Conservation (phyloP, 2,797 vertebrate species). For the Numenius phaeopus region DNA sequence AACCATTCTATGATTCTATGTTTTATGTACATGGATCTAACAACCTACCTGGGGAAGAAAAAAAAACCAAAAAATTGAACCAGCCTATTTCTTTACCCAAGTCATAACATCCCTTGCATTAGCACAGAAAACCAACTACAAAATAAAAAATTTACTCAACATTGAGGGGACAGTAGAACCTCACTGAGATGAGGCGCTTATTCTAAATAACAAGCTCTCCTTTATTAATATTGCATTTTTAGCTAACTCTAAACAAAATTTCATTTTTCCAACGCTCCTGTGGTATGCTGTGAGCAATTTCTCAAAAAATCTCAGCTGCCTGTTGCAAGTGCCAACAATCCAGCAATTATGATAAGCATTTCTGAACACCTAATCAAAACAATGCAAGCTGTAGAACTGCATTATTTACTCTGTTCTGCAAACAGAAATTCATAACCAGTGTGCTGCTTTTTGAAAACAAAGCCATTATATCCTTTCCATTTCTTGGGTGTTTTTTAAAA, state of each 20-base stretch:
- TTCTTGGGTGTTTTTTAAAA: background rate
- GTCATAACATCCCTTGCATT: background rate
- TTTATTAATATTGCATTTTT: background rate
- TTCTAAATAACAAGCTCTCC: background rate
- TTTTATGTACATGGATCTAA: background rate
- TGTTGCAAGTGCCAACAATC: background rate
- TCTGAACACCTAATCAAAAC: slow-evolving; percentile 50
- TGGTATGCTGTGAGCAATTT: background rate
- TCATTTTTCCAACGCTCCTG: background rate
- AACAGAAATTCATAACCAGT: slow-evolving; percentile 15
- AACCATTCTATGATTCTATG: too few relatives aligned
- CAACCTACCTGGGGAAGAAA: background rate
- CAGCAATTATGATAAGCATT: slow-evolving; percentile 5
- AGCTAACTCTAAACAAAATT: background rate
- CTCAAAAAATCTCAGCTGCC: background rate
- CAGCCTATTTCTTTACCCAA: background rate
- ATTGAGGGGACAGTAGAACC: background rate
- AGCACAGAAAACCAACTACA: background rate
- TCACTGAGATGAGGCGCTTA: background rate
- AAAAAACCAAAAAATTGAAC: background rate
- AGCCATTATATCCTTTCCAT: background rate
- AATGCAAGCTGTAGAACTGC: background rate
- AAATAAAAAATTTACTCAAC: background rate
- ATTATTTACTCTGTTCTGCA: background rate
- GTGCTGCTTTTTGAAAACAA: slow-evolving; percentile 7